Base-by-base conservation (phyloP, 2,888 invertebrate genomes). In the Dasypolia templi region DNA sequence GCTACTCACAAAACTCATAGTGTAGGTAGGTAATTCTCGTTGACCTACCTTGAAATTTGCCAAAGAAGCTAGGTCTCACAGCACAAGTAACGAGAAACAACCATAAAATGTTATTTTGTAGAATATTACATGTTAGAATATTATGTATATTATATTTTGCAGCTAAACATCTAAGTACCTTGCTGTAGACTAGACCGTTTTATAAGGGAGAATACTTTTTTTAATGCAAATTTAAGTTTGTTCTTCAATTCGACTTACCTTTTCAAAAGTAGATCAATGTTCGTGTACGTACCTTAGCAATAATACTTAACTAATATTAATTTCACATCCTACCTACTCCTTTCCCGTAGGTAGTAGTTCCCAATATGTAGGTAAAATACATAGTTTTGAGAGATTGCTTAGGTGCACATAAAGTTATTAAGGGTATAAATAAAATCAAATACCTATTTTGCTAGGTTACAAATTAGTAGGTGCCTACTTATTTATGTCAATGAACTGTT, bases 401-500 rank as follows among this genome's bases (percentile, higher is more conserved):
- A 29, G 9, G 44, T 44, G 22, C 44, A 44, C 19, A 19, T 9
- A n/a, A 32, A 63, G 14, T 17, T 29, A 29, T 29, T 29, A n/a
- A n/a, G n/a, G 63, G 44, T 63, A 32, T 35, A 26, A 51, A 59
- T 53, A 35, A 44, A 53, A 29, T 19, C n/a, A 35, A 44, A 44
- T 35, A n/a, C n/a, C n/a, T n/a, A n/a, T 39, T 39, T 9, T 3
- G 35, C 6, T 35, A 39, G 14, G 12, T n/a, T n/a, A n/a, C n/a
- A n/a, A n/a, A n/a, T n/a, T n/a, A n/a, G n/a, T 46, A 55, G 1
- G 4, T 32, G 49, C 5, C 1, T 17, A 49, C 22, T 11, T 42
- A 35, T n/a, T 2, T 49, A 32, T 35, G 58, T 51, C 77, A 75
- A 44, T 75, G 58, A 66, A 66, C 75, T 51, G 49, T 51, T 76